Evolutionary conservation across 2,113 vertebrate species (phyloP), one percentile per base, ranked within the genome.

Genomic region (Prunella fulvescens): DNA sequence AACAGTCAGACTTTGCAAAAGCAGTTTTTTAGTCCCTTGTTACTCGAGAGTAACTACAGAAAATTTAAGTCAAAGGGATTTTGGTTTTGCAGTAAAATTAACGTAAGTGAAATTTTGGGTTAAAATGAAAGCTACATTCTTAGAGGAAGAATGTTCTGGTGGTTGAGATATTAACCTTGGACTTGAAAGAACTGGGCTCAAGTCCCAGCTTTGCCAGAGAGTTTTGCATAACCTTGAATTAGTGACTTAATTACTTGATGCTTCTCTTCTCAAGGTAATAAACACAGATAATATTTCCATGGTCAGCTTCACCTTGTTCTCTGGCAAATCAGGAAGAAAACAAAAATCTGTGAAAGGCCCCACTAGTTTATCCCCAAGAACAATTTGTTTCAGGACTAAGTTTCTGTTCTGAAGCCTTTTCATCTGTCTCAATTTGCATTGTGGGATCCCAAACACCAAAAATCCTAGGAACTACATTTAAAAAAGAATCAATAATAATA

Each of bases 211-310:
- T 81, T 80, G 35, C 70, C 70, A 91, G 47, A 23, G 73, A 70
- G 29, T 73, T 91, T 89, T 92, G 70, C 74, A 61, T 66, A 89
- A 92, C 78, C 78, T 90, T 82, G 62, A 90, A 85, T 85, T 76
- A 95, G 78, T 47, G 66, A 26, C 19, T 83, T 69, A 82, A 93
- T 85, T 79, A 16, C 17, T 51, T 31, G 25, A 33, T 64, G 22
- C 40, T 74, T 74, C 73, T 79, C 31, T 81, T 84, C 60, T 78
- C 54, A 42, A 80, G 29, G 37, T 85, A 81, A 77, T 91, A 65
- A 95, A 60, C 19, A 57, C 19, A 14, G 70, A 71, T 53, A 81
- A 11, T 29, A 81, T 91, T 94, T 84, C 40, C 56, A 48, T 31
- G 79, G 78, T 71, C 53, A 81, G 26, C 73, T 87, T 92, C 83